Conservation (phyloP, 2,797 vertebrate species). For the Hephaestus fuliginosus region DNA sequence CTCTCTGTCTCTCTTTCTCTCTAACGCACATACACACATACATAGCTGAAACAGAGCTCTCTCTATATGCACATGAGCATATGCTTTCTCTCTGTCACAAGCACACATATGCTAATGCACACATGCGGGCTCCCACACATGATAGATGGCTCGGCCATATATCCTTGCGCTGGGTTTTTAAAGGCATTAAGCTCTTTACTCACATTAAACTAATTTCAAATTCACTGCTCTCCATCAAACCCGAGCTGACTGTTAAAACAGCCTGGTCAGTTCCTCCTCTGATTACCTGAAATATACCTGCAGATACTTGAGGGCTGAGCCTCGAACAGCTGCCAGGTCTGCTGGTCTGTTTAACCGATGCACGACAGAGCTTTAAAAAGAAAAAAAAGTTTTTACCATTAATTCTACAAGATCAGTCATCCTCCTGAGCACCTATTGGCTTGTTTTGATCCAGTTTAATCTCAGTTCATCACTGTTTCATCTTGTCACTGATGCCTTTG, state of each 20-base stretch:
- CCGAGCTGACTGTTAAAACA: conserved; percentile 69
- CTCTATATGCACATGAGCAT: neutral
- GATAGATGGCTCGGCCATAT: conserved; percentile 76
- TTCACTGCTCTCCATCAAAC: conserved; percentile 81
- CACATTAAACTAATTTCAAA: conserved; percentile 77
- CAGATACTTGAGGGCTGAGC: conserved; percentile 32
- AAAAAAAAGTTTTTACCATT: conserved; percentile 13
- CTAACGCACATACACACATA: conserved; percentile 10
- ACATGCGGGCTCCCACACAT: conserved; percentile 28
- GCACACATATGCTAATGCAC: conserved; percentile 22
- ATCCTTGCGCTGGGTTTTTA: conserved; percentile 72
- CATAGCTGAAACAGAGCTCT: neutral
- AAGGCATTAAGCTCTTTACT: conserved; percentile 78
- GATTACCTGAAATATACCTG: conserved; percentile 58
- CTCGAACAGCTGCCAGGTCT: conserved; percentile 30
- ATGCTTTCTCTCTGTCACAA: conserved; percentile 13
- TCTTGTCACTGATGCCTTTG: neutral
- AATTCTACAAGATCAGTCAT: conserved; percentile 6
- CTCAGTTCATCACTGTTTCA: conserved; percentile 1
- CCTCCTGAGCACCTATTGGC: neutral
- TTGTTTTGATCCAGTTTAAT: neutral
- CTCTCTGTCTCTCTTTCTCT: conserved; percentile 48
- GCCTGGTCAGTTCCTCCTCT: conserved; percentile 54
- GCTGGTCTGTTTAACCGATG: conserved; percentile 40
- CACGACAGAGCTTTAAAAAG: conserved; percentile 19